Evolutionary conservation across 2,113 vertebrate species (phyloP), one percentile per base, ranked within the genome.

Genomic region (Triplophysa tibetana): DNA sequence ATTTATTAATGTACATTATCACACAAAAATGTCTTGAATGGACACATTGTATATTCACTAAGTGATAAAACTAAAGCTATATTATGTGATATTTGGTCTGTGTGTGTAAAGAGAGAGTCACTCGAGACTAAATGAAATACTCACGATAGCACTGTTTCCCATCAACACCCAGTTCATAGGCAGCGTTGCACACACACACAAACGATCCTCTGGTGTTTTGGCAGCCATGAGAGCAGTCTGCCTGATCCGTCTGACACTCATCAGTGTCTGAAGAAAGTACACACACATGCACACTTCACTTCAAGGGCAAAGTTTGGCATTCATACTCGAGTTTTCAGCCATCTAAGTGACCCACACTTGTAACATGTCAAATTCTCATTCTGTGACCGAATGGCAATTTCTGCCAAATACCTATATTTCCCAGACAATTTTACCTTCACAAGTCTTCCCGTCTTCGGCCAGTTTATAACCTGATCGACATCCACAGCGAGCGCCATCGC

Each of bases 61-160:
- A 29, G 29, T 29, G 29, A 29, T 29, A 29, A 3, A 2, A 29
- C 26, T 29, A 29, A 38, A 7, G 33, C 1, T 38, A 38, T 38
- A 7, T 7, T 38, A 38, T 45, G 43, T 45, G 43, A 45, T 45
- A 12, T 45, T 45, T 45, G 26, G 38, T 54, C 2, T 70, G 14
- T 3, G 29, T 45, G n/a, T 69, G 66, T 38, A 64, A 26, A 60
- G 67, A 23, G 38, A 52, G 58, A 48, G 60, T 29, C 13, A 7
- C 33, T 65, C 19, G 24, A 70, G 12, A 19, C 21, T 14, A 1
- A 10, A 5, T 24, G 9, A 48, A 8, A 26, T 56, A 94, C 97
- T 94, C 89, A 99, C 98, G 93, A 88, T 97, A 99, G 81, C 98
- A 99, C 29, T 93, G 95, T 23, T 88, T 95, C 73, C 96, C 89